Conservation (phyloP, 2,113 vertebrate species). For the Zosterops pallidus region DNA sequence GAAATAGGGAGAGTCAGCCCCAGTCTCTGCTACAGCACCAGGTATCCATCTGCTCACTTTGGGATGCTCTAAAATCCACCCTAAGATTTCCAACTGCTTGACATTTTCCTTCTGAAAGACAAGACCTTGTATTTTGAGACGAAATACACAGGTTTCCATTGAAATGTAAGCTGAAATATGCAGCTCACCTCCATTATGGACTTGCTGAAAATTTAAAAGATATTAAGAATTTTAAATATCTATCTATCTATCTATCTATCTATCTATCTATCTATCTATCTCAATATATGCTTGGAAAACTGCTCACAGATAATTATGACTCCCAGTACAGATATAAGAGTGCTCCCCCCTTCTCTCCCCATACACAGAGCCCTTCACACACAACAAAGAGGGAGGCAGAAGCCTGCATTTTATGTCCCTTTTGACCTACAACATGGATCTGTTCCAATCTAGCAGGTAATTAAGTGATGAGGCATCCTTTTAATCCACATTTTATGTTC, state of each 20-base stretch:
- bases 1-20: not conserved
- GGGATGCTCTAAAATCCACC: not conserved
- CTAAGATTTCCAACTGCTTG: not conserved
- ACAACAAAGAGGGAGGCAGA: slow-evolving; percentile 61
- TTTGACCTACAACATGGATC: slow-evolving; percentile 69
- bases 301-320: slow-evolving; percentile 29
- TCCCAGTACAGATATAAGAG: not conserved
- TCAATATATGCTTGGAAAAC: not conserved
- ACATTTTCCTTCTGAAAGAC: not conserved
- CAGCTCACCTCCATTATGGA: not conserved
- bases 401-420: slow-evolving; percentile 64
- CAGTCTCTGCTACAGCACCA: not conserved
- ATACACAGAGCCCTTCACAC: not conserved
- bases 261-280: not conserved
- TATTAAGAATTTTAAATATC: not conserved
- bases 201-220: not conserved
- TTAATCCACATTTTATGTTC: slow-evolving; percentile 71
- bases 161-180: not conserved
- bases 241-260: not conserved
- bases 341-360: not conserved
- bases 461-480: slow-evolving; percentile 70
- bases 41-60: not conserved
- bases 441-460: slow-evolving; percentile 72
- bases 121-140: not conserved
- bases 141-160: not conserved